phyloP scores from a whole-genome alignment of 2,888 invertebrate genomes.

The Nomada lathburiana region DNA sequence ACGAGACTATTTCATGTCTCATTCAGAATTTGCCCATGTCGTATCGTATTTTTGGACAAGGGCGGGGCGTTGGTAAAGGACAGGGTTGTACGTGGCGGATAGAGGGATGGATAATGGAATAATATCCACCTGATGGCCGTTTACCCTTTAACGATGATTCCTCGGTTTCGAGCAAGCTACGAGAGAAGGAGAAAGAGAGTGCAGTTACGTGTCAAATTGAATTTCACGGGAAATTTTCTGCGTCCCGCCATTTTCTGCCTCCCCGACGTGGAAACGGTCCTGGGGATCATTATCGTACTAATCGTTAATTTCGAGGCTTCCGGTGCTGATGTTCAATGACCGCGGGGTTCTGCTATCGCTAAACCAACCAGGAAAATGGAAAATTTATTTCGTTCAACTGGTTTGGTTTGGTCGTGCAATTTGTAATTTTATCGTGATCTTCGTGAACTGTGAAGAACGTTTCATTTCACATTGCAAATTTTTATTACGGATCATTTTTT shows the following conservation, averaged over 20 bases:
- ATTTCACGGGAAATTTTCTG: conserved; percentile 69
- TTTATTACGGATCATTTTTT: too few species aligned
- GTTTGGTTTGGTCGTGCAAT: neutral
- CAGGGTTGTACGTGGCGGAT: conserved; percentile 31
- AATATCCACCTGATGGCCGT: conserved; percentile 71
- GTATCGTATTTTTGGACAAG: conserved; percentile 50
- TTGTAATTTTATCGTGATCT: too few species aligned
- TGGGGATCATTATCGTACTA: conserved; percentile 41
- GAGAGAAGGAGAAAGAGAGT: conserved; percentile 43
- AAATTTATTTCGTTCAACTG: neutral
- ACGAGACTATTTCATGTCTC: conserved; percentile 57
- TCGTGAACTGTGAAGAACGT: too few species aligned
- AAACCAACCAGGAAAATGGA: neutral
- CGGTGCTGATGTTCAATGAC: conserved; percentile 14
- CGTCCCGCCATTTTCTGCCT: conserved; percentile 41
- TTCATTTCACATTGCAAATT: too few species aligned
- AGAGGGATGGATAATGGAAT: conserved; percentile 68
- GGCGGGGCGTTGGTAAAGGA: conserved; percentile 49
- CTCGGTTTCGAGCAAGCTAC: conserved; percentile 63
- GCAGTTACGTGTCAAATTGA: conserved; percentile 73
- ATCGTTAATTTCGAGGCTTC: conserved; percentile 50
- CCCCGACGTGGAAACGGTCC: neutral
- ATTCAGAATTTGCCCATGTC: conserved; percentile 25
- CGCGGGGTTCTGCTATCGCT: neutral
- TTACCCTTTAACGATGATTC: conserved; percentile 75